These are phyloP conservation scores for Villa cingulata DNA, from an alignment of 2,888 invertebrate genomes.

Conservation along the genomic window DNA sequence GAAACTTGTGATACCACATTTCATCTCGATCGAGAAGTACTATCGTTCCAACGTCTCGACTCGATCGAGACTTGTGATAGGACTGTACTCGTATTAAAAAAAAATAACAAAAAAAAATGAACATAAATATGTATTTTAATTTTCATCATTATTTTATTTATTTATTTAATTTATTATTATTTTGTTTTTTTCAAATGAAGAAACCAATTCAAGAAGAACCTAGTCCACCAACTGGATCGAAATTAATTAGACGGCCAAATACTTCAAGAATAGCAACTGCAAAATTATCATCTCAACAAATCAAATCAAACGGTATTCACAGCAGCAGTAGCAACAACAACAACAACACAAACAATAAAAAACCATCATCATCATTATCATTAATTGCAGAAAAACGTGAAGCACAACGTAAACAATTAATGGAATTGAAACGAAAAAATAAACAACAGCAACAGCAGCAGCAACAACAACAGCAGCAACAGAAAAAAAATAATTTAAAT, in stretches of 20 bases:
- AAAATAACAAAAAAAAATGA: too few relatives aligned
- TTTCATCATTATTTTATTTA: too few relatives aligned
- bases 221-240: slow-evolving; percentile 15
- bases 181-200: slow-evolving; percentile 11
- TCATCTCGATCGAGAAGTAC: too few relatives aligned
- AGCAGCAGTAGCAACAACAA: slow-evolving; percentile 9
- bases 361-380: slow-evolving; percentile 19
- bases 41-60: too few relatives aligned
- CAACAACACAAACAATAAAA: slow-evolving; percentile 12
- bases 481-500: neutral
- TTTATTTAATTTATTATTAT: too few relatives aligned
- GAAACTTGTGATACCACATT: too few relatives aligned
- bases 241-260: slow-evolving; percentile 21
- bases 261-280: neutral
- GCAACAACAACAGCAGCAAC: neutral
- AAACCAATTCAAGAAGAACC: slow-evolving; percentile 15
- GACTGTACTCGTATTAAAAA: too few relatives aligned
- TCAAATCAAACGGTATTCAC: slow-evolving; percentile 14
- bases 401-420: slow-evolving; percentile 62
- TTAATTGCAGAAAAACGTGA: slow-evolving; percentile 48
- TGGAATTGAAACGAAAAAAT: slow-evolving; percentile 44
- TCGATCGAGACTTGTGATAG: too few relatives aligned
- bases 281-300: slow-evolving; percentile 5
- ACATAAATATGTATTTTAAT: too few relatives aligned
- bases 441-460: slow-evolving; percentile 17